These are phyloP conservation scores for Gobiocypris rarus DNA, from an alignment of 2,113 vertebrate genomes.

Conservation along the genomic window DNA sequence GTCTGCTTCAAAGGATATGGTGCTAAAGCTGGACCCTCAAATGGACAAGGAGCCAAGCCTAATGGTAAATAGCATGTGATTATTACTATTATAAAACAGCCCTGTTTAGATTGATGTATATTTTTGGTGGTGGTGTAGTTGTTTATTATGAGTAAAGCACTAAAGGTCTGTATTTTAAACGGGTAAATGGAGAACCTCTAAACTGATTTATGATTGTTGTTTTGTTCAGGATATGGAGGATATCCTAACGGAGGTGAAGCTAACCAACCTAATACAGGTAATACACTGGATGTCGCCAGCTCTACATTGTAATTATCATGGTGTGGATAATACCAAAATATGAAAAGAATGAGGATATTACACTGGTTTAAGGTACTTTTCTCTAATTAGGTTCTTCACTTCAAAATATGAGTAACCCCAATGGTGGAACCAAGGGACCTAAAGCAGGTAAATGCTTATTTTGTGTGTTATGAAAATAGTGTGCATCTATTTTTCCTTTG, in stretches of 20 bases:
- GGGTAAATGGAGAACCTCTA: not conserved
- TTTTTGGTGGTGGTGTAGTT: not conserved
- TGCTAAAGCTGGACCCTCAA: not conserved
- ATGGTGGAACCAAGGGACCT: conserved; percentile 5
- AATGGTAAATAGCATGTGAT: not conserved
- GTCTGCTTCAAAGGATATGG: not conserved
- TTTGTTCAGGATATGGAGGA: conserved; percentile 41
- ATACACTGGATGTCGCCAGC: not conserved
- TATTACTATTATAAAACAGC: not conserved
- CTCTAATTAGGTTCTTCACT: not conserved
- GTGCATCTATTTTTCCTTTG: no score
- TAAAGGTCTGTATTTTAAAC: not conserved
- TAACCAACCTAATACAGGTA: conserved; percentile 28
- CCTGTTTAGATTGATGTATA: not conserved
- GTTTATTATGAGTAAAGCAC: not conserved
- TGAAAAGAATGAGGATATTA: not conserved
- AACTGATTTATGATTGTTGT: not conserved
- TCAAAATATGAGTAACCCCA: not conserved
- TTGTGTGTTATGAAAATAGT: no score
- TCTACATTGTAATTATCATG: not conserved
- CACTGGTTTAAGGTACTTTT: not conserved
- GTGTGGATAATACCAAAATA: not conserved
- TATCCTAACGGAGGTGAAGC: conserved; percentile 29
- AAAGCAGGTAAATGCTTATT: no score
- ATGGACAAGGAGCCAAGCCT: not conserved